Conservation (phyloP, 53 echinoderm and acorn worm genomes). For the Zoroaster sp. region DNA sequence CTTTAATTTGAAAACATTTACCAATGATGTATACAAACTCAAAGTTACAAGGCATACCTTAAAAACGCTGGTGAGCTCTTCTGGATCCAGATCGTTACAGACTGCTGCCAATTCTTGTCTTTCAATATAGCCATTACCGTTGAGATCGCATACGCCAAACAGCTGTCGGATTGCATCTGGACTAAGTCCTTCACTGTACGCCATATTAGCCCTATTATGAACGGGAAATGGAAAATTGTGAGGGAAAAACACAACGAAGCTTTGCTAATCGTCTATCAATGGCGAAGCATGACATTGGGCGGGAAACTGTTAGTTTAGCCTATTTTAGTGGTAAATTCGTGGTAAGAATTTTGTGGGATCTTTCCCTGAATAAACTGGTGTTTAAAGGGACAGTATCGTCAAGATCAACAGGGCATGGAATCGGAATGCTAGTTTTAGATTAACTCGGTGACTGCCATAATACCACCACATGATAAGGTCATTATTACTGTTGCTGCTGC, state of each 20-base stretch:
- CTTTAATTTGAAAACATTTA: too few species aligned
- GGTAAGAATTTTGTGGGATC: background rate
- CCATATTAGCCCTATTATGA: background rate
- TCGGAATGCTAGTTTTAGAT: too few species aligned
- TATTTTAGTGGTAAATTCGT: background rate
- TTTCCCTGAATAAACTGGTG: background rate
- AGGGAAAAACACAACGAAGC: background rate
- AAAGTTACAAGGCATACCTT: conserved; percentile 26
- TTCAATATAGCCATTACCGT: conserved; percentile 89
- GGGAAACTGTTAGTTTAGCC: background rate
- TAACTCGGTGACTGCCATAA: too few species aligned
- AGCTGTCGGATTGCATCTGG: conserved; percentile 72
- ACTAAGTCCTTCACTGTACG: background rate
- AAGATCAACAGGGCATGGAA: too few species aligned
- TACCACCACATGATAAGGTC: too few species aligned
- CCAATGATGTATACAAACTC: too few species aligned
- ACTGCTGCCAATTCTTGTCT: conserved; percentile 69
- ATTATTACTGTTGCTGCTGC: too few species aligned
- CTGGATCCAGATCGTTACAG: conserved; percentile 80
- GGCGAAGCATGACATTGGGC: too few species aligned
- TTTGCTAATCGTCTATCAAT: background rate
- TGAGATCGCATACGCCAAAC: conserved; percentile 85
- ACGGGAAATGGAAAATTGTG: background rate
- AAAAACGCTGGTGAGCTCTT: conserved; percentile 77
- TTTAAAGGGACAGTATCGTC: too few species aligned